Evolutionary conservation across 2,797 vertebrate genomes (phyloP).

Genomic region (Melanitta fusca): DNA sequence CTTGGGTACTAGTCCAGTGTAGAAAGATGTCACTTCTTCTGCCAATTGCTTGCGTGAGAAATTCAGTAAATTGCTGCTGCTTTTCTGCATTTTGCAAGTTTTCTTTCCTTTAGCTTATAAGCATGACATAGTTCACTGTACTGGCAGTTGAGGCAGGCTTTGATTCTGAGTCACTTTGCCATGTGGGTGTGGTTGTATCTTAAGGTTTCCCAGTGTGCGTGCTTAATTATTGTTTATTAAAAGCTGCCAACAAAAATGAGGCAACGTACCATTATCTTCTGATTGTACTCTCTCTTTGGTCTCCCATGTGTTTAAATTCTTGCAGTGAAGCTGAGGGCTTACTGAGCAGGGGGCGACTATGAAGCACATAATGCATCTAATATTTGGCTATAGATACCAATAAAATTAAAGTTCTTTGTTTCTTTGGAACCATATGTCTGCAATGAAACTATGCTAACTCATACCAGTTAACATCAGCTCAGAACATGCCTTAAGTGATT

Average conservation of each 20-base stretch:
- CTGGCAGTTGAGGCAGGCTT: background rate
- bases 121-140: background rate
- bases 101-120: background rate
- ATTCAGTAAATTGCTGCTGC: background rate
- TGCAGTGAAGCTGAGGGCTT: background rate
- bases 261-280: slow-evolving; percentile 35
- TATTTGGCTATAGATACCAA: background rate
- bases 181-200: slow-evolving; percentile 48
- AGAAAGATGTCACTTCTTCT: background rate
- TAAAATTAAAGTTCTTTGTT: background rate
- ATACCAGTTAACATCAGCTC: background rate
- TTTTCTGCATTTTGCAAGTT: background rate
- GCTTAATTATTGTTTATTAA: slow-evolving; percentile 55
- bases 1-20: background rate
- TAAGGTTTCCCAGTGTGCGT: slow-evolving; percentile 30
- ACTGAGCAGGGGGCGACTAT: fast-evolving
- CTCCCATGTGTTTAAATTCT: background rate
- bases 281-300: background rate
- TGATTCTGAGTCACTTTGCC: slow-evolving; percentile 47
- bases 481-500: background rate
- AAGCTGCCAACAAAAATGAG: slow-evolving; percentile 51
- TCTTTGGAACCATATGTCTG: background rate
- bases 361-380: background rate
- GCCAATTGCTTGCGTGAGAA: background rate
- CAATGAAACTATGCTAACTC: background rate